Evolutionary conservation across 2,888 invertebrate genomes (phyloP), one percentile per base, ranked within the genome.

Genomic region (Platycnemis pennipes): DNA sequence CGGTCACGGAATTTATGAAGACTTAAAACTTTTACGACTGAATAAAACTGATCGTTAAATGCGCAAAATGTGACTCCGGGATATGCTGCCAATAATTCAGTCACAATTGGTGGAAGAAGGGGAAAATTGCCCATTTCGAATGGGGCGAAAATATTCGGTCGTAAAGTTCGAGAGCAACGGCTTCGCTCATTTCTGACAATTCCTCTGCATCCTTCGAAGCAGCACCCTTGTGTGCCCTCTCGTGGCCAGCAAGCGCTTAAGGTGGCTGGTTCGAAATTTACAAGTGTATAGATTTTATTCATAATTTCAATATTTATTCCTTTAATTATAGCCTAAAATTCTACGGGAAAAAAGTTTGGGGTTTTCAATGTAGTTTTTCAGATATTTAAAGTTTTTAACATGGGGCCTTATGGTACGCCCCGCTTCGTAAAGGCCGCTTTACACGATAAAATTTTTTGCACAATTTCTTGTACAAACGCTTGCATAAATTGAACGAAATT

Each of bases 11-110:
- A 77, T 77, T 77, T 77, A 77, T 13, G 77, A n/a, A 13, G 37
- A 31, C 77, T 77, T 37, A 37, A 77, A 69, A 77, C 5, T 77
- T 77, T 77, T 77, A 77, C 37, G 77, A 77, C 77, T 77, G 2
- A 77, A 77, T 77, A 77, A 77, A 77, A n/a, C 37, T 37, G 77
- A 77, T 77, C 77, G 77, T 77, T 77, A 77, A 77, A 77, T 16
- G 13, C 13, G 77, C 16, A 37, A 37, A 77, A 77, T 77, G 37
- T 16, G 37, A 11, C 37, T 13, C 77, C 37, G 13, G 31, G 77
- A 77, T 31, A 37, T 37, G 2, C 77, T 37, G 31, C 16, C 77
- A 77, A 77, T 77, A 77, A 77, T 77, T 77, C 77, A 77, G 77
- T 13, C 31, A 13, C 31, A 77, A 77, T 77, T 13, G 37, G 7